Percentiles rank a stretch among this genome's conserved stretches.
Conservation (phyloP, 2,888 invertebrate genomes). For the Thymelicus acteon region DNA sequence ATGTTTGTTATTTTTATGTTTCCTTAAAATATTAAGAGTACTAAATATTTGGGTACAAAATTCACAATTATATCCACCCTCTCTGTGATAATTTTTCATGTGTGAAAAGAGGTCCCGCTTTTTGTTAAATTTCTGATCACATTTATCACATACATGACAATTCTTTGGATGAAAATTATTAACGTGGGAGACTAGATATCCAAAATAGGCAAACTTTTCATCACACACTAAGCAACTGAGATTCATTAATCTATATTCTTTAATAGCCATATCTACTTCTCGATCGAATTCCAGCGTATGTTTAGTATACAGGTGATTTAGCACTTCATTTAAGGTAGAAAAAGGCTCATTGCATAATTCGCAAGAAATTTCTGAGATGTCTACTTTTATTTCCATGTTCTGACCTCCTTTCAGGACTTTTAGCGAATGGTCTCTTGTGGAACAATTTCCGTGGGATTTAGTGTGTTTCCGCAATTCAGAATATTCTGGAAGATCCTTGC, state of each 20-base stretch:
- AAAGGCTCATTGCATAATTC: slow-evolving; percentile 65
- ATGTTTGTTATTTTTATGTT: slow-evolving; percentile 72
- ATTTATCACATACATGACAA: slow-evolving; percentile 73
- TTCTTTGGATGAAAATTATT: slow-evolving; percentile 75
- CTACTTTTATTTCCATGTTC: slow-evolving; percentile 79
- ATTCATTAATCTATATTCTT: slow-evolving; percentile 67
- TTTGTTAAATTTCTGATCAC: slow-evolving; percentile 76
- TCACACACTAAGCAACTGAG: slow-evolving; percentile 66
- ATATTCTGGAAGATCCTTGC: slow-evolving; percentile 68
- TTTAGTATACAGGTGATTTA: slow-evolving; percentile 63
- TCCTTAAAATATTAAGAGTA: slow-evolving; percentile 71
- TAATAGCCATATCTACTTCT: slow-evolving; percentile 73
- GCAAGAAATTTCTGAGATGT: slow-evolving; percentile 69
- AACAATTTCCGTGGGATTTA: slow-evolving; percentile 69
- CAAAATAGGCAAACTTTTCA: slow-evolving; percentile 73
- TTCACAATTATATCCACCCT: slow-evolving; percentile 75
- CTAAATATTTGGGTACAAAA: slow-evolving; percentile 67
- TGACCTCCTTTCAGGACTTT: slow-evolving; percentile 75
- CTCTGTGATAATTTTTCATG: slow-evolving; percentile 77
- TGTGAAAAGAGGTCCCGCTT: slow-evolving; percentile 75
- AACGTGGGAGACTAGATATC: slow-evolving; percentile 74
- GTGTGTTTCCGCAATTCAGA: slow-evolving; percentile 68
- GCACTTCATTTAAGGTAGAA: slow-evolving; percentile 55
- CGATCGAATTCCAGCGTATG: slow-evolving; percentile 70
- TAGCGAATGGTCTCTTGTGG: slow-evolving; percentile 69